Evolutionary conservation across 2,888 invertebrate genomes (phyloP), one percentile per base, ranked within the genome.

Genomic region (Oxystoma pomonae): DNA sequence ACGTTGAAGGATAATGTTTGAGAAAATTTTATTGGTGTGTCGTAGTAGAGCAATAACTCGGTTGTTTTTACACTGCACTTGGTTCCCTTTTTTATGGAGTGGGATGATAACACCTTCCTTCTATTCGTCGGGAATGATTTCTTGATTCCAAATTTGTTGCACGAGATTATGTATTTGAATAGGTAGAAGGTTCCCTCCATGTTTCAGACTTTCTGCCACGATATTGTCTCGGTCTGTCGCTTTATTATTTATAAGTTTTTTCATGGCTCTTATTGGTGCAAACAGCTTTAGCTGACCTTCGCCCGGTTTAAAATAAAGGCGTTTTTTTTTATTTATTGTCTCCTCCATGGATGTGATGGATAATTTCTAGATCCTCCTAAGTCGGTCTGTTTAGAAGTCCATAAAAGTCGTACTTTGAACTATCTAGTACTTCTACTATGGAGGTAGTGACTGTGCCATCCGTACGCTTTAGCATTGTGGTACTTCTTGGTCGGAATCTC

Each of bases 31-130:
- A 20, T 59, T 18, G n/a, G 16, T 58, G 50, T 16, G n/a, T 19
- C n/a, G 5, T 20, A 60, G 9, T 17, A 9, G n/a, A n/a, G 58
- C 12, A 17, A 9, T 57, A 20, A 7, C 58, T 16, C 58, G 58
- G 19, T 57, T 20, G 58, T 57, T 57, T 7, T 9, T 12, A 19
- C 58, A 57, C 16, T 22, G 18, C 19, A 59, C n/a, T 57, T 17
- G 5, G 60, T 18, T 12, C n/a, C n/a, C 58, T 20, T 59, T 60
- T 59, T 59, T 60, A 18, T 59, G 57, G 7, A 60, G 19, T n/a
- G 60, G 60, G 7, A 60, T 20, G 20, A 60, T 59, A n/a, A 60
- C 21, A 17, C 20, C 19, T 19, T 57, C 58, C 20, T 57, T 17
- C 58, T 20, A 18, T 16, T 19, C 19, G 20, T 20, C 20, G 12